These are phyloP conservation scores for Rhineura floridana DNA, from an alignment of 2,113 vertebrate species.

Conservation along the genomic window DNA sequence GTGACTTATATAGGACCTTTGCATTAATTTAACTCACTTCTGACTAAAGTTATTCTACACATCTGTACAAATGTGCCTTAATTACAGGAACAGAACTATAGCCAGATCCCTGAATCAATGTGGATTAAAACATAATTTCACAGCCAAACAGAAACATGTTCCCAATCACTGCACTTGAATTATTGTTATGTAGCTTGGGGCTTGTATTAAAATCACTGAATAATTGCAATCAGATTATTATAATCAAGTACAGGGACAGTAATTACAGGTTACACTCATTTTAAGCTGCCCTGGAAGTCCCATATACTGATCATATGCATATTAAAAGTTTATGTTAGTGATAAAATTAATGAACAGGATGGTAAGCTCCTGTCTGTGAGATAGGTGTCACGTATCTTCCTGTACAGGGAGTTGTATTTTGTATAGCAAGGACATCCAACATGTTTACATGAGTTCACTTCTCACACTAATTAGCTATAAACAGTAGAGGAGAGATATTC, in stretches of 20 bases:
- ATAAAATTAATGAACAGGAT: constrained; percentile 99
- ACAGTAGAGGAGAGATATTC: neutral
- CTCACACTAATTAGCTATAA: constrained; percentile 41
- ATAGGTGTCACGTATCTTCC: constrained; percentile 72
- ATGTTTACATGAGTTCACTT: constrained; percentile 44
- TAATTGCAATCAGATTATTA: constrained; percentile 99
- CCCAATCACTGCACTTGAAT: constrained; percentile 96
- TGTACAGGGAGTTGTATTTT: constrained; percentile 61
- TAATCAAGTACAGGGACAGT: constrained; percentile 99
- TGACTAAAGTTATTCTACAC: constrained; percentile 86
- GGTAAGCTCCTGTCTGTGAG: constrained; percentile 85
- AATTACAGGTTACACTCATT: constrained; percentile 99
- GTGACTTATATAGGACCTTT: constrained; percentile 79
- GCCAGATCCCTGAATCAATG: constrained; percentile 81
- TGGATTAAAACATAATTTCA: constrained; percentile 93
- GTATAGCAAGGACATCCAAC: constrained; percentile 57
- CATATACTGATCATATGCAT: constrained; percentile 89
- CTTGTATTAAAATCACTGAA: constrained; percentile 99
- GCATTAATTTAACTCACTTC: constrained; percentile 85
- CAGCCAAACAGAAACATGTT: constrained; percentile 97
- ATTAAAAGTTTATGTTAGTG: constrained; percentile 99
- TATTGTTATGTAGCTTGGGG: constrained; percentile 99
- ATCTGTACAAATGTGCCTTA: constrained; percentile 87
- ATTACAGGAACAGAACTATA: constrained; percentile 81
- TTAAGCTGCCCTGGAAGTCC: constrained; percentile 94